Conservation (phyloP, 2,113 vertebrate species). For the Conger conger region DNA sequence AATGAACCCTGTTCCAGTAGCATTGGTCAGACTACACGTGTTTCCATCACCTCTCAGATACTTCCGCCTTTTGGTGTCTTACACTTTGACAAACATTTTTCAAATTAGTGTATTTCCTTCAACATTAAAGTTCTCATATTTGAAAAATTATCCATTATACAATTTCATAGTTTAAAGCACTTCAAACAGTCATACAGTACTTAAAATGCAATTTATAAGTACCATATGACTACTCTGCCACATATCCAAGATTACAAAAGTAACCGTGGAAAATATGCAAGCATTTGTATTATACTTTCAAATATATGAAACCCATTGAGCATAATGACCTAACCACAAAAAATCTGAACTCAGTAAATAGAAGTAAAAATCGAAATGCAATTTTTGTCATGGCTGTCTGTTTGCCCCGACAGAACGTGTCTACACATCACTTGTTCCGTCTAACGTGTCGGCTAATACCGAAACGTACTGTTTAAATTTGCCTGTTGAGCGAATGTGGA, state of each 20-base stretch:
- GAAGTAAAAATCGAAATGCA: neutral
- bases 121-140: no score
- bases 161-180: neutral
- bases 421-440: slow-evolving; percentile 18
- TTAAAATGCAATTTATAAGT: neutral
- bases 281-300: neutral
- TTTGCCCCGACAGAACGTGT: neutral
- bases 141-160: no score
- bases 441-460: slow-evolving; percentile 11
- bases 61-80: no score
- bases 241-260: neutral
- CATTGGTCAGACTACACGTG: no score
- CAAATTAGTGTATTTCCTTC: no score
- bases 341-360: neutral
- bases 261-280: neutral
- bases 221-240: neutral
- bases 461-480: slow-evolving; percentile 20
- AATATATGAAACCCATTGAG: neutral
- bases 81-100: no score
- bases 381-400: neutral
- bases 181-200: neutral
- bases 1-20: no score
- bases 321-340: neutral
- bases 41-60: no score
- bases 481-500: slow-evolving; percentile 34